These are phyloP conservation scores for Enteromius afrohamiltoni DNA, from an alignment of 2,797 vertebrate genomes.

Conservation along the genomic window DNA sequence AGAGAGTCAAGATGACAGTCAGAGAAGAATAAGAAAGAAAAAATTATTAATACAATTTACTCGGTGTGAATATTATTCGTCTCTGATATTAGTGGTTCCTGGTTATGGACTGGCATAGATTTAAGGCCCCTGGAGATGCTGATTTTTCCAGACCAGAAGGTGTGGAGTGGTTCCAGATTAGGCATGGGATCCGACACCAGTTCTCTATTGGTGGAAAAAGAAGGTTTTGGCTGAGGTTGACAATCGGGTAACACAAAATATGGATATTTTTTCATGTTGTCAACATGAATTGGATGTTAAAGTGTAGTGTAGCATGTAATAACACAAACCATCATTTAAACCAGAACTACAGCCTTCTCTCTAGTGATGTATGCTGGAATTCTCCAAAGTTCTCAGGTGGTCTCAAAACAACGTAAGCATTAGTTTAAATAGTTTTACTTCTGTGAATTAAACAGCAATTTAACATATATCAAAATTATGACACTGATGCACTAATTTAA, in stretches of 20 bases:
- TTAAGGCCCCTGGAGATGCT: background rate
- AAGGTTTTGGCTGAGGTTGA: background rate
- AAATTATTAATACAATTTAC: background rate
- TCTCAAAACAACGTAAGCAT: background rate
- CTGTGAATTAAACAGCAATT: background rate
- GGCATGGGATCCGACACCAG: background rate
- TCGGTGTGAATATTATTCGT: background rate
- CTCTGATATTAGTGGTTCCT: background rate
- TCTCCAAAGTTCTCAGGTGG: background rate
- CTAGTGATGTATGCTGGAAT: background rate
- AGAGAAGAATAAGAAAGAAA: conserved; percentile 9
- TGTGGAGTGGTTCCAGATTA: background rate
- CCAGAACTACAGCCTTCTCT: background rate
- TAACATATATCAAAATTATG: background rate
- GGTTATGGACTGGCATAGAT: background rate
- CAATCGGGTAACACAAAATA: background rate
- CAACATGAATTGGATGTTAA: background rate
- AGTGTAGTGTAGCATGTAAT: background rate
- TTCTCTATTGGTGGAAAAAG: background rate
- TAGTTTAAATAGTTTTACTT: background rate
- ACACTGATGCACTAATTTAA: background rate
- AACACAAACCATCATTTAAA: background rate
- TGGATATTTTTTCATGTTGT: background rate
- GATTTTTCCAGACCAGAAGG: background rate
- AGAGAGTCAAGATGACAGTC: background rate